phyloP scores from a whole-genome alignment of 1,140 invertebrate species.

The Zophobas morio region DNA sequence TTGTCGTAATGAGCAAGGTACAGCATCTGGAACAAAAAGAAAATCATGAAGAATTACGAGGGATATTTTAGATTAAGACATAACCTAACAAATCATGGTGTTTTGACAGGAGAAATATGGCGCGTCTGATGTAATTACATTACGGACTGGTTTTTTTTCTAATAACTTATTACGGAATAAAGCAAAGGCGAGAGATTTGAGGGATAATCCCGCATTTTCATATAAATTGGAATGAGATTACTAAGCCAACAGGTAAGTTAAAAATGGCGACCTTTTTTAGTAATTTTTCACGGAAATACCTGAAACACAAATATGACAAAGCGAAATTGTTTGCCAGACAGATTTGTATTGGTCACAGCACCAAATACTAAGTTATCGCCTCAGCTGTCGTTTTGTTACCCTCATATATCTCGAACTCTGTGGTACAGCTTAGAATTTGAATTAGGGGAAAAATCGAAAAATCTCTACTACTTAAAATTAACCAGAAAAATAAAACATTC shows the following conservation, averaged over 20 bases:
- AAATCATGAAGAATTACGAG: constrained; percentile 35
- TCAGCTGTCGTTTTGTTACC: constrained; percentile 32
- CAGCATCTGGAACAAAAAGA: constrained; percentile 55
- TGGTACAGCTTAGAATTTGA: constrained; percentile 40
- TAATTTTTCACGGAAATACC: constrained; percentile 21
- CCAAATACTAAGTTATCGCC: constrained; percentile 39
- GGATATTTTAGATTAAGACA: constrained; percentile 10
- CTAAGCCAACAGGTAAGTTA: constrained; percentile 18
- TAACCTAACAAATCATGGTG: constrained; percentile 21
- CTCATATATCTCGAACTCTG: constrained; percentile 37
- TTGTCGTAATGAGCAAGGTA: constrained; percentile 78
- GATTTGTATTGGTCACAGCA: constrained; percentile 42
- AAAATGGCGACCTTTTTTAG: constrained; percentile 25
- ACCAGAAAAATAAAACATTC: constrained; percentile 2
- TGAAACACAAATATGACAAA: constrained; percentile 31
- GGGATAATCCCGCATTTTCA: constrained; percentile 23
- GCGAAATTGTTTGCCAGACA: constrained; percentile 36
- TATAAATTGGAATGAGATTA: constrained; percentile 40
- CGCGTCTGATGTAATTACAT: constrained; percentile 31
- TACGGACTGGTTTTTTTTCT: constrained; percentile 26
- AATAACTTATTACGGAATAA: constrained; percentile 21
- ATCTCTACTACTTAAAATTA: neutral
- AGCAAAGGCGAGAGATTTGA: neutral
- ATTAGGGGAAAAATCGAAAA: constrained; percentile 30
- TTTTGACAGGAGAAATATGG: constrained; percentile 29